Percentiles rank a stretch among this genome's conserved stretches.
Evolutionary conservation across 2,888 invertebrate genomes (phyloP).

Genomic region (Noctua fimbriata): DNA sequence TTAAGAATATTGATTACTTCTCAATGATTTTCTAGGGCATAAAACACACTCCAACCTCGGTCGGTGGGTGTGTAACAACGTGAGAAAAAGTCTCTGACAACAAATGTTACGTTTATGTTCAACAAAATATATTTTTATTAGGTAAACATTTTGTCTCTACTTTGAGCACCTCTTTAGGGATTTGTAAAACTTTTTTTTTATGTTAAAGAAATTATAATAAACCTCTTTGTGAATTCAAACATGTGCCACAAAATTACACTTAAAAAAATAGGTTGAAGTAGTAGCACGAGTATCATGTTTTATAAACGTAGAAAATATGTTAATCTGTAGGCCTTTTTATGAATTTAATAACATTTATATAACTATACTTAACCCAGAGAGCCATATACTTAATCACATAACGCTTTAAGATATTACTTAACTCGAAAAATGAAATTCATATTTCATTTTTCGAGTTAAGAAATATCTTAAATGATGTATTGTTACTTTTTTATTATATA

Average conservation of each 20-base stretch:
- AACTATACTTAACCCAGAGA: conserved; percentile 40
- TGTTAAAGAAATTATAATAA: conserved; percentile 21
- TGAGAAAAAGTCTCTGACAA: not conserved
- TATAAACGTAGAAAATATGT: conserved; percentile 55
- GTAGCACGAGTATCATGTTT: conserved; percentile 17
- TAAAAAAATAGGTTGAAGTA: conserved; percentile 16
- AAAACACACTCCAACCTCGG: not conserved
- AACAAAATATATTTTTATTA: not conserved
- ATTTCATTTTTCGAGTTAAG: too few species aligned
- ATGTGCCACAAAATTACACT: conserved; percentile 21
- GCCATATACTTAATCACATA: conserved; percentile 7
- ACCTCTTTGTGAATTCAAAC: conserved; percentile 30
- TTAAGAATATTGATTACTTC: not conserved
- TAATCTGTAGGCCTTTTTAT: conserved; percentile 25
- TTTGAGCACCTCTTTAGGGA: not conserved
- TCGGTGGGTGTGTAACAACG: not conserved
- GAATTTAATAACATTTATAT: conserved; percentile 39
- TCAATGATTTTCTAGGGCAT: not conserved
- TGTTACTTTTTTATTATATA: too few species aligned
- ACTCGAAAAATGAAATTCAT: conserved; percentile 4
- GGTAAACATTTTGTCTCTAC: not conserved
- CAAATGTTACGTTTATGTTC: not conserved
- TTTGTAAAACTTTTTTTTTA: not conserved
- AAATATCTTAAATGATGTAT: too few species aligned
- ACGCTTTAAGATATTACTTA: conserved; percentile 17